These are phyloP conservation scores for Drosophila peninsularis DNA, from an alignment of 2,888 invertebrate species.

Conservation along the genomic window DNA sequence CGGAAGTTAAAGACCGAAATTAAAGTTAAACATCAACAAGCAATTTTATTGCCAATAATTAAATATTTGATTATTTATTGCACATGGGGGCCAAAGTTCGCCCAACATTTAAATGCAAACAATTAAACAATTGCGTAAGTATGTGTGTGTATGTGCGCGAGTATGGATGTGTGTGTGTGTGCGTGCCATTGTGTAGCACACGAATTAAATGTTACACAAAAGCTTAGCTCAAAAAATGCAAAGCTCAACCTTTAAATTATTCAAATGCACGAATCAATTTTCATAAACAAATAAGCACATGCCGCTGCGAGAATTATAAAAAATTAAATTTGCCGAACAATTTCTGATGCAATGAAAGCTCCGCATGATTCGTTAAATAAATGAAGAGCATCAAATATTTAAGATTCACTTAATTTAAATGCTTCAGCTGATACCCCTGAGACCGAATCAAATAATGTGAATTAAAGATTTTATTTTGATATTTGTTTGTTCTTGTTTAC, in stretches of 20 bases:
- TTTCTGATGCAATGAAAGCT: constrained; percentile 3
- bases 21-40: constrained; percentile 27
- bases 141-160: constrained; percentile 13
- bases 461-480: neutral
- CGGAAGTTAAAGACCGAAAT: constrained; percentile 35
- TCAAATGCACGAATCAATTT: constrained; percentile 72
- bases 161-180: constrained; percentile 11
- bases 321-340: constrained; percentile 21
- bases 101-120: constrained; percentile 55
- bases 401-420: constrained; percentile 19
- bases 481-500: neutral
- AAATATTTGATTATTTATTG: constrained; percentile 67
- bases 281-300: constrained; percentile 64
- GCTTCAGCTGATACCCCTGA: constrained; percentile 6
- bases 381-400: constrained; percentile 4
- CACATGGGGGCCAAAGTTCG: constrained; percentile 51
- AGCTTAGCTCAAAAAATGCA: constrained; percentile 49
- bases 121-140: constrained; percentile 27
- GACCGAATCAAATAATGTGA: neutral
- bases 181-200: constrained; percentile 19
- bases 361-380: neutral
- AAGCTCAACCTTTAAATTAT: constrained; percentile 63
- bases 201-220: constrained; percentile 56
- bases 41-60: constrained; percentile 54
- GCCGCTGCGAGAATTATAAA: constrained; percentile 14